These are phyloP conservation scores for Drosophila nebulosa DNA, from an alignment of 1,140 invertebrate genomes.

Conservation along the genomic window DNA sequence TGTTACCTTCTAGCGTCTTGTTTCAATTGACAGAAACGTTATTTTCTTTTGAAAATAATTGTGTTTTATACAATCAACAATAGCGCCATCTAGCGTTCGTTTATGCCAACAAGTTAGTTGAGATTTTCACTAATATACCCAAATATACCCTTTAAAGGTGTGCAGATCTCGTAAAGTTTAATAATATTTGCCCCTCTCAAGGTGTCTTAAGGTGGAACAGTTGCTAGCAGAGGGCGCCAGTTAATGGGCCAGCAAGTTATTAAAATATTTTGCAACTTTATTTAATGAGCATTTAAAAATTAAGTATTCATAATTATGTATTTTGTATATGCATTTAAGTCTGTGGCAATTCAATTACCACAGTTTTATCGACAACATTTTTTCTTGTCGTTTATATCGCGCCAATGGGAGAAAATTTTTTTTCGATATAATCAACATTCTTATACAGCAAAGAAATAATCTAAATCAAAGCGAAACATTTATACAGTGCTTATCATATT, in stretches of 20 bases:
- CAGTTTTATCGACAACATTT: too few relatives aligned
- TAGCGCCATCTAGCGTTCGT: background rate
- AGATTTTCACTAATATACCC: too few relatives aligned
- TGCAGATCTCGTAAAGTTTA: constrained; percentile 39
- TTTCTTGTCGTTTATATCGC: too few relatives aligned
- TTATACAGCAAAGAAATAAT: too few relatives aligned
- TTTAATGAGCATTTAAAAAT: constrained; percentile 2
- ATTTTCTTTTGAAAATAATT: too few relatives aligned
- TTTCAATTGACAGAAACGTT: too few relatives aligned
- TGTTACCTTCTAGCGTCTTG: background rate
- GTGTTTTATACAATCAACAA: too few relatives aligned
- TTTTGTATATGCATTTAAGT: background rate
- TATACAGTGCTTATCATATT: too few relatives aligned
- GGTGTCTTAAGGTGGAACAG: constrained; percentile 3
- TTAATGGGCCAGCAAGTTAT: background rate
- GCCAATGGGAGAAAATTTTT: too few relatives aligned
- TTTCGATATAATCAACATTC: too few relatives aligned
- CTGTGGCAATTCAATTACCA: background rate
- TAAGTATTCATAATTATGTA: background rate
- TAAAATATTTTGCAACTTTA: background rate
- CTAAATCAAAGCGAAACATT: too few relatives aligned
- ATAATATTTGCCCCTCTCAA: constrained; percentile 43
- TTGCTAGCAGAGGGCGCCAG: background rate
- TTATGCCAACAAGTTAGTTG: too few relatives aligned
- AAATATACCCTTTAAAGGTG: background rate